Evolutionary conservation across 1,140 invertebrate species (phyloP).

Genomic region (Euborellia annulipes): DNA sequence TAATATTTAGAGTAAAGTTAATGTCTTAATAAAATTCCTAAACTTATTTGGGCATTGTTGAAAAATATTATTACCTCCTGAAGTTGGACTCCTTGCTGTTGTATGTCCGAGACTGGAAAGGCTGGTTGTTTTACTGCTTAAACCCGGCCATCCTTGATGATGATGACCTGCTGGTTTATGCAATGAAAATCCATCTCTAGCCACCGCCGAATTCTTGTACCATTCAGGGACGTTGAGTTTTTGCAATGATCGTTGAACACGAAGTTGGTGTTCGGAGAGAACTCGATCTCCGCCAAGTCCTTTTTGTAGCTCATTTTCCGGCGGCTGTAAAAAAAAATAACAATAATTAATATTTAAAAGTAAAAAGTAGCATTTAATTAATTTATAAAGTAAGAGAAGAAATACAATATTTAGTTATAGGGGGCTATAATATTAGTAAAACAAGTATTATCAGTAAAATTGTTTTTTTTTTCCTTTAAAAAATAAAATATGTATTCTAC

Average conservation of each 20-base stretch:
- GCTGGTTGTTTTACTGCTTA: no score
- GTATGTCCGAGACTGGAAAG: no score
- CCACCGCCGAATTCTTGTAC: slow-evolving; percentile 69
- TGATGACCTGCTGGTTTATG: no score
- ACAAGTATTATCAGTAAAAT: background rate
- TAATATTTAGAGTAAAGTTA: no score
- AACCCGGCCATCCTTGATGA: no score
- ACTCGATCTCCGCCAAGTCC: slow-evolving; percentile 48
- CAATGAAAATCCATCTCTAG: slow-evolving; percentile 39
- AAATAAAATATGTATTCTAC: no score
- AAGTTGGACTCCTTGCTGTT: no score
- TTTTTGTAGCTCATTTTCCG: slow-evolving; percentile 83
- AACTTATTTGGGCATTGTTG: no score
- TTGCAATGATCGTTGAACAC: slow-evolving; percentile 80
- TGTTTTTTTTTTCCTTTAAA: no score
- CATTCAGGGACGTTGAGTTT: slow-evolving; percentile 88
- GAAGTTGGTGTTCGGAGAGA: slow-evolving; percentile 78
- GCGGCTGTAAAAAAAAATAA: slow-evolving; percentile 47
- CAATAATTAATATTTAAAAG: background rate
- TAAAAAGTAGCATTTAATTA: background rate
- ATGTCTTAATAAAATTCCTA: no score
- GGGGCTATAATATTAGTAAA: background rate
- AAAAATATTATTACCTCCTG: no score
- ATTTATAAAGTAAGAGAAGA: background rate
- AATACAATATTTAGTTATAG: no score